These are phyloP conservation scores for Bicyclus anynana DNA, from an alignment of 1,140 invertebrate species.

Conservation along the genomic window DNA sequence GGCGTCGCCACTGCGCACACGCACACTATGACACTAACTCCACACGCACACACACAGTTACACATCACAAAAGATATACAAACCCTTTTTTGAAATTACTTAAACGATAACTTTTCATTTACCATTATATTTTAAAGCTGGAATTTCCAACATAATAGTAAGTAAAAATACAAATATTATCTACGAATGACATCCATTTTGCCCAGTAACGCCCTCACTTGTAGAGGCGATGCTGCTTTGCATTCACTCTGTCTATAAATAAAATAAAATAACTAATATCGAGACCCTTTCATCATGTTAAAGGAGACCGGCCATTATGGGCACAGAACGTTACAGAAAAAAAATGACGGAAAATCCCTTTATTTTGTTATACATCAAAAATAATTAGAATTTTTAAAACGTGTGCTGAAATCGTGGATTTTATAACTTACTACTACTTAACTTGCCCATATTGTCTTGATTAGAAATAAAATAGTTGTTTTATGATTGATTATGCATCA, in stretches of 20 bases:
- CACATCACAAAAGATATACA: conserved; percentile 70
- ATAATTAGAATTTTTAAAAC: too few relatives aligned
- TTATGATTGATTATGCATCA: too few relatives aligned
- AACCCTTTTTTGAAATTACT: conserved; percentile 67
- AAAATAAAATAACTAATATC: background rate
- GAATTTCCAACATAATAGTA: conserved; percentile 62
- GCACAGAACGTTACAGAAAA: too few relatives aligned
- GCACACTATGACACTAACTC: conserved; percentile 23
- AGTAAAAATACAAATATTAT: conserved; percentile 40
- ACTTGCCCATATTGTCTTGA: too few relatives aligned
- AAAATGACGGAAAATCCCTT: too few relatives aligned
- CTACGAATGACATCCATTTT: background rate
- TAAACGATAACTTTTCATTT: conserved; percentile 46
- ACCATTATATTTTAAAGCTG: conserved; percentile 62
- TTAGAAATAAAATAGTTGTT: too few relatives aligned
- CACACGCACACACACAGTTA: conserved; percentile 29
- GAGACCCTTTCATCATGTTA: background rate
- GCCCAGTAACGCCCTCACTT: background rate
- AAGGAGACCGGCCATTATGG: too few relatives aligned
- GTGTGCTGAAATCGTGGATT: too few relatives aligned
- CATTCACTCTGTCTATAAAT: background rate
- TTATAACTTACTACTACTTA: too few relatives aligned
- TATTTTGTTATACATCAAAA: too few relatives aligned
- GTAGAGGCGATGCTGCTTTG: conserved; percentile 10
- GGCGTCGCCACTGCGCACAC: too few relatives aligned